A percentile compares a stretch with the other conserved stretches of the same genome.
Conservation (phyloP, 2,797 vertebrate genomes). For the Galagoides demidoff region DNA sequence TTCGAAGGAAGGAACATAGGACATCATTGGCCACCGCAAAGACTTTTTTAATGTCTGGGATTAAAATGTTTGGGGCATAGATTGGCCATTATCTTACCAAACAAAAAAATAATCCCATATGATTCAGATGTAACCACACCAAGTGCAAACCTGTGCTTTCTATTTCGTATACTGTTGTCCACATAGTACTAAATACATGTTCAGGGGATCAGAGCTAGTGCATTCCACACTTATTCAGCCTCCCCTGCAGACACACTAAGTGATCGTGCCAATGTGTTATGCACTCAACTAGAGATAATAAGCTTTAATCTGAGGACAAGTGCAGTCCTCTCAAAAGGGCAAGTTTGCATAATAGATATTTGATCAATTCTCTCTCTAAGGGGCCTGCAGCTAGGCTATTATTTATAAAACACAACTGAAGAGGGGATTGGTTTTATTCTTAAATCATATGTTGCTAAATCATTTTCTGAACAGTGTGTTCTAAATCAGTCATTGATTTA, state of each 20-base stretch:
- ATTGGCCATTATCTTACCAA: conserved; percentile 67
- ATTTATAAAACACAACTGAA: conserved; percentile 80
- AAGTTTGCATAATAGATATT: conserved; percentile 68
- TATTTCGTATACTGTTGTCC: conserved; percentile 64
- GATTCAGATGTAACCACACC: conserved; percentile 69
- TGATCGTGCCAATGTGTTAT: conserved; percentile 78
- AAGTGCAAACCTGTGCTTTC: conserved; percentile 74
- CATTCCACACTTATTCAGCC: conserved; percentile 79
- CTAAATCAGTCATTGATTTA: conserved; percentile 85
- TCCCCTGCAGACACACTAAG: conserved; percentile 83
- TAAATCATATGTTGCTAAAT: conserved; percentile 78
- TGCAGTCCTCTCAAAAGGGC: conserved; percentile 66
- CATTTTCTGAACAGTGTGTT: conserved; percentile 83
- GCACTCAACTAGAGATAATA: conserved; percentile 79
- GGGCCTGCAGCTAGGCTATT: conserved; percentile 77
- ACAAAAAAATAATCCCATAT: conserved; percentile 48
- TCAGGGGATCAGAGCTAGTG: conserved; percentile 80
- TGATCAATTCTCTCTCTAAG: conserved; percentile 69
- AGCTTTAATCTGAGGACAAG: conserved; percentile 68
- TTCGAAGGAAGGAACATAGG: conserved; percentile 62
- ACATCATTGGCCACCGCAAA: conserved; percentile 45
- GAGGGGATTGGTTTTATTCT: conserved; percentile 69
- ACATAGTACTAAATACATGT: conserved; percentile 80
- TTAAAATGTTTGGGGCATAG: conserved; percentile 61
- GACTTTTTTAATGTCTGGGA: conserved; percentile 52